These are phyloP conservation scores for Zelleria hepariella DNA, from an alignment of 2,888 invertebrate genomes.

Conservation along the genomic window DNA sequence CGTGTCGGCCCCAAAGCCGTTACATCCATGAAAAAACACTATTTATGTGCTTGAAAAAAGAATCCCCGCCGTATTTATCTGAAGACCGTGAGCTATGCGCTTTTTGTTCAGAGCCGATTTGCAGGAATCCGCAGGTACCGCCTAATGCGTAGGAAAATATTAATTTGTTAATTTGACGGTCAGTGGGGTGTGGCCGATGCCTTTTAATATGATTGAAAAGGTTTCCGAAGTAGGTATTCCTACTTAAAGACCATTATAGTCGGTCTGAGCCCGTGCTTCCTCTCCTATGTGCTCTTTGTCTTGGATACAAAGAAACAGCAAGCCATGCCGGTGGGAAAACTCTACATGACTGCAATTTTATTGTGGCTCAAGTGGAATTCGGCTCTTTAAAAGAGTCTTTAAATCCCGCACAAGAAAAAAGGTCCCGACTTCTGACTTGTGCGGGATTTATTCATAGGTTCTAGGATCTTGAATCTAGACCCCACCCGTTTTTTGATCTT, in stretches of 20 bases:
- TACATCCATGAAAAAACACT: conserved; percentile 63
- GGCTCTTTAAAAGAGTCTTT: not conserved
- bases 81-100: conserved; percentile 53
- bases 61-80: conserved; percentile 58
- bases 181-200: conserved; percentile 34
- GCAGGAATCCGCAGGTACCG: conserved; percentile 62
- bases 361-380: not conserved
- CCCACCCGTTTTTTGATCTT: too few relatives aligned
- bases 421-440: too few relatives aligned
- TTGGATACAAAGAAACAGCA: not conserved
- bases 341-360: not conserved
- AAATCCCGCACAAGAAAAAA: too few relatives aligned
- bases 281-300: not conserved
- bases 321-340: not conserved
- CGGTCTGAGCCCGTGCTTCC: not conserved
- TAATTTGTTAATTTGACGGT: conserved; percentile 51
- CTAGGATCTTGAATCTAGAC: too few relatives aligned
- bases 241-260: not conserved
- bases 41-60: conserved; percentile 69
- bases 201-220: conserved; percentile 22
- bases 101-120: conserved; percentile 59
- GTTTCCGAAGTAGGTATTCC: conserved; percentile 5
- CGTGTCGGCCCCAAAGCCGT: conserved; percentile 61
- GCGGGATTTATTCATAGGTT: too few relatives aligned
- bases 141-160: conserved; percentile 39